Conservation (phyloP, 2,888 invertebrate genomes). For the Drosophila cracens region DNA sequence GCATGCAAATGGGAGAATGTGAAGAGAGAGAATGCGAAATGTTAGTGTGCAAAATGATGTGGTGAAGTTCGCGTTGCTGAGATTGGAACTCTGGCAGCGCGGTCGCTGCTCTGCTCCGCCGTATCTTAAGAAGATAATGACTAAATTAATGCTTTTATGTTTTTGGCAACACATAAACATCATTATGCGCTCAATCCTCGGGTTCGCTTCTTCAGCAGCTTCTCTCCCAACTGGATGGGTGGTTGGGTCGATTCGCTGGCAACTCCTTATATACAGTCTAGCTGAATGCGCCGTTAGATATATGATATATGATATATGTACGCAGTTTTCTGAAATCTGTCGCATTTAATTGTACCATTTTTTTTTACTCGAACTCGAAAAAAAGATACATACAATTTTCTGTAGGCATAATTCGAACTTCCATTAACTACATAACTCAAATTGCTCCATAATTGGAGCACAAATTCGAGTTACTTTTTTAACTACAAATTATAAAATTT, state of each 20-base stretch:
- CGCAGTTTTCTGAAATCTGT: neutral
- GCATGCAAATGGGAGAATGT: neutral
- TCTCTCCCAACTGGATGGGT: conserved; percentile 20
- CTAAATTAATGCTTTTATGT: conserved; percentile 85
- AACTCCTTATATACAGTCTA: conserved; percentile 36
- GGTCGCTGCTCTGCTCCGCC: conserved; percentile 41
- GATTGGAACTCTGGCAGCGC: conserved; percentile 17
- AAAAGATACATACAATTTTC: neutral
- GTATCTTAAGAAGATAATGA: conserved; percentile 85
- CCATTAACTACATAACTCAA: neutral
- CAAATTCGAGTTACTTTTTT: neutral
- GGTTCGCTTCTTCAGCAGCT: conserved; percentile 21
- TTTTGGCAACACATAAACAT: conserved; percentile 84
- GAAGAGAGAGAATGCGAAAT: conserved; percentile 30
- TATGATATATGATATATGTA: neutral
- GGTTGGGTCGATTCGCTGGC: neutral
- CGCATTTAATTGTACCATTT: neutral
- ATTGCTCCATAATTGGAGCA: neutral
- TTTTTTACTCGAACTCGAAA: neutral
- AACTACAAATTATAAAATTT: neutral
- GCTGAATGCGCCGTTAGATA: neutral
- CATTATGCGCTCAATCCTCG: conserved; percentile 82
- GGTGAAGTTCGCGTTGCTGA: conserved; percentile 64
- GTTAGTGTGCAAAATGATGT: conserved; percentile 64
- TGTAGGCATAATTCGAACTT: neutral